A percentile compares a stretch with the other conserved stretches of the same genome.
phyloP scores from a whole-genome alignment of 2,797 vertebrate species.

The Scleropages formosus region DNA sequence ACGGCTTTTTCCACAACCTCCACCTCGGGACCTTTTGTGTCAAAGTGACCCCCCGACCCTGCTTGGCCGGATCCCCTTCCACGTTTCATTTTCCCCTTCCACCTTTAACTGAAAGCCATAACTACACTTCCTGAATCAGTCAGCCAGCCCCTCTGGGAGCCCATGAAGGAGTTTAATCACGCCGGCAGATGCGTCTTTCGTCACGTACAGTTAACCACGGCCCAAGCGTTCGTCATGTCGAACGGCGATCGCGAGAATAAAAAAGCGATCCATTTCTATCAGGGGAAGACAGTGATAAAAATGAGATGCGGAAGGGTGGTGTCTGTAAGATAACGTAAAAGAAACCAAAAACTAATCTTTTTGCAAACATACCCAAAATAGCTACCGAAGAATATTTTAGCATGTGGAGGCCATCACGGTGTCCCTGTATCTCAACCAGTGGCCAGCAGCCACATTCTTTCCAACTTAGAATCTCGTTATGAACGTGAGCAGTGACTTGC shows the following conservation, averaged over 20 bases:
- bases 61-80: background rate
- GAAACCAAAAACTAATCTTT: background rate
- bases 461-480: background rate
- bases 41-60: no score
- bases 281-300: background rate
- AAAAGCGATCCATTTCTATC: background rate
- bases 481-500: slow-evolving; percentile 62
- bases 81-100: background rate
- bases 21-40: no score
- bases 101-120: slow-evolving; percentile 1
- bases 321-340: background rate
- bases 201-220: background rate
- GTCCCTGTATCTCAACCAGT: background rate
- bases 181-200: background rate
- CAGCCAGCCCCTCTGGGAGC: background rate
- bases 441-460: background rate
- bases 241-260: background rate
- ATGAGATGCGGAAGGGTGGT: background rate
- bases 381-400: no score
- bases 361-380: no score
- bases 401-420: background rate
- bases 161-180: slow-evolving; percentile 12
- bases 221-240: background rate
- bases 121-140: slow-evolving; percentile 6
- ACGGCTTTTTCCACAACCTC: background rate